Evolutionary conservation across 2,888 invertebrate genomes (phyloP).

Genomic region (Stenolophus ochropezus): DNA sequence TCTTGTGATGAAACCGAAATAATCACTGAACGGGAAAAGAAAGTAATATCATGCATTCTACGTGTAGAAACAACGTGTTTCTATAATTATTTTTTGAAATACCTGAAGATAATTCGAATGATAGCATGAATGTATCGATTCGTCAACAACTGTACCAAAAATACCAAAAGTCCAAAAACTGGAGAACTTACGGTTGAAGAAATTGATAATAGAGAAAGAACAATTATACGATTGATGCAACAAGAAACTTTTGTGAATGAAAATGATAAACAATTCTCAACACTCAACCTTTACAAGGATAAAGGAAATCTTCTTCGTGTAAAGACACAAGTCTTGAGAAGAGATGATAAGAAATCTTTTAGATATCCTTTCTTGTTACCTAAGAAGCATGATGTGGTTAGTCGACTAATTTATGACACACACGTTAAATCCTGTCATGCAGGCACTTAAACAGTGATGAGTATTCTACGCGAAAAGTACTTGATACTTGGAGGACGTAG

Average conservation of each 20-base stretch:
- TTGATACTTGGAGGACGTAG: too few species aligned
- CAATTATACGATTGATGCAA: neutral
- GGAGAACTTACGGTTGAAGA: conserved; percentile 8
- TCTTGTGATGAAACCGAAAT: conserved; percentile 51
- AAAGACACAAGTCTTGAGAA: neutral
- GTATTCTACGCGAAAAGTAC: too few species aligned
- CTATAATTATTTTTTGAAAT: too few species aligned
- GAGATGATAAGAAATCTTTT: conserved; percentile 62
- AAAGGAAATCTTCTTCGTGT: conserved; percentile 48
- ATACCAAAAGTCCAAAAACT: neutral
- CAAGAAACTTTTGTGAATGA: conserved; percentile 47
- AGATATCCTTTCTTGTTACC: conserved; percentile 65
- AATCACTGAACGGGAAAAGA: conserved; percentile 38
- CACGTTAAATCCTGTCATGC: too few species aligned
- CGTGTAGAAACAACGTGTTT: too few species aligned
- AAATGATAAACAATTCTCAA: conserved; percentile 48
- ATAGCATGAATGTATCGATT: conserved; percentile 54
- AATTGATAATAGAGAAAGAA: neutral
- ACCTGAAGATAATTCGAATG: too few species aligned
- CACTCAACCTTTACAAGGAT: conserved; percentile 58
- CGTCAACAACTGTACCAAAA: conserved; percentile 6
- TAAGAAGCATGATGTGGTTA: conserved; percentile 62
- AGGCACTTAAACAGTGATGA: too few species aligned
- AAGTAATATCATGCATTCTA: conserved; percentile 10
- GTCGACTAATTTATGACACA: conserved; percentile 61